Evolutionary conservation across 2,797 vertebrate genomes (phyloP).

Genomic region (Takifugu ocellatus): DNA sequence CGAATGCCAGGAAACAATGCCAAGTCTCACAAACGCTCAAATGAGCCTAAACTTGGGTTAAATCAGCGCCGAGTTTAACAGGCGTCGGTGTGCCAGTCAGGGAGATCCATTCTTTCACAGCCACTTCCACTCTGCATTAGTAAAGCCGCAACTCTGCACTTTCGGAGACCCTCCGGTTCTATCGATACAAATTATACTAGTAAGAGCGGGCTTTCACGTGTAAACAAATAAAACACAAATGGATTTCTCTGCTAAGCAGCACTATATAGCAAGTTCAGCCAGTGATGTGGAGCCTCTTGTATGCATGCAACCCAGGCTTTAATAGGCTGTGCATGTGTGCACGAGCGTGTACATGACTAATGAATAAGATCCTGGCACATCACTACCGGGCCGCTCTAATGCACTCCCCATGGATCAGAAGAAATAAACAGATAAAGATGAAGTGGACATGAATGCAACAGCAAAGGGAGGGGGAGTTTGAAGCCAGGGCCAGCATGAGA

Average conservation of each 20-base stretch:
- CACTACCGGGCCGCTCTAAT: conserved; percentile 57
- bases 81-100: conserved; percentile 27
- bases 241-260: conserved; percentile 31
- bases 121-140: conserved; percentile 63
- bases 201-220: conserved; percentile 29
- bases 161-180: conserved; percentile 36
- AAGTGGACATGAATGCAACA: conserved; percentile 48
- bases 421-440: conserved; percentile 70
- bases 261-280: conserved; percentile 26
- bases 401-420: conserved; percentile 57
- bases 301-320: conserved; percentile 35
- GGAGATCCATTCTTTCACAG: conserved; percentile 48
- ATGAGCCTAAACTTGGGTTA: not conserved
- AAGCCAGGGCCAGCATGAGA: conserved; percentile 41
- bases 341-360: conserved; percentile 45
- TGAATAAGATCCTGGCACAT: conserved; percentile 71
- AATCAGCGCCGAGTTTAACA: conserved; percentile 15
- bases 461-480: conserved; percentile 22
- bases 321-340: conserved; percentile 28
- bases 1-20: not conserved
- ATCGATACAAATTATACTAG: conserved; percentile 52
- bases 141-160: conserved; percentile 44
- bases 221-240: conserved; percentile 61
- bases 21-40: conserved; percentile 11
- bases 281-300: conserved; percentile 46